These are phyloP conservation scores for Pseudopipra pipra DNA, from an alignment of 2,113 vertebrate species.

Conservation along the genomic window DNA sequence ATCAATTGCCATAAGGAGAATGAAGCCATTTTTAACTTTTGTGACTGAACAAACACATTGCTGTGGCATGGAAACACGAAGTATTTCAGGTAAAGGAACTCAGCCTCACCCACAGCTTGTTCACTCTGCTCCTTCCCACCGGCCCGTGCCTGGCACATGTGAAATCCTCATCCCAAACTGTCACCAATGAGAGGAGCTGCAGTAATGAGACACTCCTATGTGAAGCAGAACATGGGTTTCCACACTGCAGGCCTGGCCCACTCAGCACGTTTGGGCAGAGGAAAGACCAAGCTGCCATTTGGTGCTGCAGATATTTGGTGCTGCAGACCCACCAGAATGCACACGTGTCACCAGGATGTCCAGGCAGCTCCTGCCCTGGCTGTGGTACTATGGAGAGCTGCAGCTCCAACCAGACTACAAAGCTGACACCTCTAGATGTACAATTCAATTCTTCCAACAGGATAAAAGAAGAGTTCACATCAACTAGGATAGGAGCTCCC, in stretches of 20 bases:
- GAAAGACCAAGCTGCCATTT: rapidly evolving
- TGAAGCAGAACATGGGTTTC: background rate
- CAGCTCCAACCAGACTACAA: background rate
- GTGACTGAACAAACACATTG: background rate
- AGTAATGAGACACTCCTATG: rapidly evolving
- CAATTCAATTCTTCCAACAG: constrained; percentile 25
- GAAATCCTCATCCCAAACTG: rapidly evolving
- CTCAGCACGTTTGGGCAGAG: background rate
- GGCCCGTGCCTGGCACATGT: rapidly evolving
- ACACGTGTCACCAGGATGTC: rapidly evolving
- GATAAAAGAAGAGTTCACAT: constrained; percentile 16
- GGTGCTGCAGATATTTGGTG: background rate
- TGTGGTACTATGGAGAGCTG: background rate
- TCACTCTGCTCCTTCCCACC: background rate
- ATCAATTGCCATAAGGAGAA: background rate
- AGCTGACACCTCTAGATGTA: background rate
- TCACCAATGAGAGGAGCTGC: background rate
- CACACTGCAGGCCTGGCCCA: background rate
- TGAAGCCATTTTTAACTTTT: background rate
- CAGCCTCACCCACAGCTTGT: background rate
- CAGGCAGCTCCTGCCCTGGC: background rate
- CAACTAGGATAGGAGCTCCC: constrained; percentile 12
- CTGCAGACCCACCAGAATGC: rapidly evolving
- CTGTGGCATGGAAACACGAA: background rate
- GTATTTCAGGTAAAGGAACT: background rate